Base-by-base conservation (phyloP, 2,888 invertebrate species). In the Myathropa florea region DNA sequence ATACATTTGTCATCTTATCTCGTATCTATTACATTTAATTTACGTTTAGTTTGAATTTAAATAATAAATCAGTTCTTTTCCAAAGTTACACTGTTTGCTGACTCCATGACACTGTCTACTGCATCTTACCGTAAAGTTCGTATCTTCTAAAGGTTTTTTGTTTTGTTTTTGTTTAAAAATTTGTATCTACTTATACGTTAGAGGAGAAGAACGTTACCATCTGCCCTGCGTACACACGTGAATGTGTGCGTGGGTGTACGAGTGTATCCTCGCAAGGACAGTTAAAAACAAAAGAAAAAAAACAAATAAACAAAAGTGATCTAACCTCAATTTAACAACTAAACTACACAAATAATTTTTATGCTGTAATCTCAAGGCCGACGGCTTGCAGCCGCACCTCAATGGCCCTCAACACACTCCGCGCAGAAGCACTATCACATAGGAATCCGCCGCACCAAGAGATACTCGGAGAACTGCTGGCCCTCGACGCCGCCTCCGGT, bases 401-500 rank as follows among this genome's bases (percentile, higher is more conserved):
- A 77, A 28, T 65, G 80, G 21, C 68, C 70, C 55, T 86, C 57
- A 36, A 24, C 36, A 67, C 83, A 86, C 53, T 61, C 71, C 30
- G 83, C 83, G 79, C 86, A 86, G 78, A 78, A 60, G 78, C 86
- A 90, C 91, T 92, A 92, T 92, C 93, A 92, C 92, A 92, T 92
- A 90, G 92, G 92, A 90, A 92, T 91, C 89, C 92, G 93, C 89
- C 96, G 94, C 84, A 96, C 95, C 92, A 97, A 96, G 90, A 97
- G 94, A 93, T 97, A 97, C 93, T 97, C 97, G 90, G 97, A 97
- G 93, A 97, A 97, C 93, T 97, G 97, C 91, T 97, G 97, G 4
- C 97, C 97, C 91, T 97, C 97, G 46, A 97, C 97, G 3, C 97
- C 97, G 23, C 97, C 97, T 0, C 97, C 97, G 89, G 96, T 97